A percentile compares a stretch with the other conserved stretches of the same genome.
These are phyloP conservation scores for Pipra filicauda DNA, from an alignment of 2,113 vertebrate species.

Conservation along the genomic window DNA sequence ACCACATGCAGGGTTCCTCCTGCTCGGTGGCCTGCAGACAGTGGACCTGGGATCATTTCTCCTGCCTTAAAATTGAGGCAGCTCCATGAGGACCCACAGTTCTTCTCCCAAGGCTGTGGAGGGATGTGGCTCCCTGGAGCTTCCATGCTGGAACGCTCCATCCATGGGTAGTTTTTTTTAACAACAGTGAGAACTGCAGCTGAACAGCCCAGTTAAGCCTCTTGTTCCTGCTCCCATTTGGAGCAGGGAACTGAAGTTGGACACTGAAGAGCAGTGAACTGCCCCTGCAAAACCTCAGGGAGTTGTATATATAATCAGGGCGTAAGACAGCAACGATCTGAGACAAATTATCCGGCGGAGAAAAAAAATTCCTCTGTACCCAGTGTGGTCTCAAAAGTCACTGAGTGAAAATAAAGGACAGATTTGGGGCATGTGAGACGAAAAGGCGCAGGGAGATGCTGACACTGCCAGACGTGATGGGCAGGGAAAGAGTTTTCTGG, in stretches of 20 bases:
- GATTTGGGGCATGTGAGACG: not conserved
- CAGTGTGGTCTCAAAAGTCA: not conserved
- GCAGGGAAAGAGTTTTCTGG: not conserved
- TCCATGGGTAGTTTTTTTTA: not conserved
- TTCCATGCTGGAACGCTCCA: fast-evolving
- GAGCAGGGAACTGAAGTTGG: not conserved
- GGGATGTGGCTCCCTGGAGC: not conserved
- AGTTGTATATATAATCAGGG: not conserved
- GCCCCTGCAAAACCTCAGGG: no score
- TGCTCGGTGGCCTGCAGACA: not conserved
- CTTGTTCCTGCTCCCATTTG: not conserved
- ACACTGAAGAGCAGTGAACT: not conserved
- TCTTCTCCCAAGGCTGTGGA: not conserved
- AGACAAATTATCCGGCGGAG: fast-evolving
- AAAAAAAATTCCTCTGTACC: not conserved
- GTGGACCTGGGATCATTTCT: not conserved
- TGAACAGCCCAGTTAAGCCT: not conserved
- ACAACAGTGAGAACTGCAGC: not conserved
- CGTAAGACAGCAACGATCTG: not conserved
- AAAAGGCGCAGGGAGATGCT: not conserved
- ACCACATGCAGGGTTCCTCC: not conserved
- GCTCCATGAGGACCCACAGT: not conserved
- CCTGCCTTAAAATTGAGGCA: not conserved
- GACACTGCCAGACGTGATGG: not conserved
- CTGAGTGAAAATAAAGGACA: not conserved